Base-by-base conservation (phyloP, 2,797 vertebrate genomes). In the Macropodus opercularis region DNA sequence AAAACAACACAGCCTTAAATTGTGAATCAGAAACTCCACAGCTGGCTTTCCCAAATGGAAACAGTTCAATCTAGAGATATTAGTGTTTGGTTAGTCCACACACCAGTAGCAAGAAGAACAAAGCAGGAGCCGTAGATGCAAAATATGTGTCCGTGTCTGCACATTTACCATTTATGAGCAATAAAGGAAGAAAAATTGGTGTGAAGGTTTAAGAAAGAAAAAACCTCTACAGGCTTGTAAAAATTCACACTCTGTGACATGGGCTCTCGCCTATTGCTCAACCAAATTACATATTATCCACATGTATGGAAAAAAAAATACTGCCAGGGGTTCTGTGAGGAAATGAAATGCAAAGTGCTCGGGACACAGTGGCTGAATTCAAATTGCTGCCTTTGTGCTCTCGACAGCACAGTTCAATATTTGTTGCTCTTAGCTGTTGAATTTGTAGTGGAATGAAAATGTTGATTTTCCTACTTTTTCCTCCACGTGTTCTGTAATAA, bases 401-500 rank as follows among this genome's bases (percentile, higher is more conserved):
- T 24, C 32, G 3, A 52, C 8, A 35, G 11, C 23, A 43, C 24
- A 12, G 10, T 52, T 44, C 26, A 54, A 47, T 47, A 23, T 69
- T 17, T 63, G 38, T 63, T 58, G n/a, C 59, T 57, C 44, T 61
- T 36, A 64, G 64, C 35, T 38, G 43, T 66, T 65, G 23, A 57
- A 36, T 57, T 44, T 63, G 58, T 62, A n/a, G 62, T 21, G 19
- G 57, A 72, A 74, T 67, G 49, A 12, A 78, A 71, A 62, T 65
- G 51, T 29, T 36, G 55, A 43, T 59, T 75, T 75, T 63, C 61
- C 32, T 5, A 19, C 49, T 51, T 72, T 60, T 8, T 9, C 22
- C 4, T 44, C 40, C 21, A 17, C 34, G 29, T 69, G 62, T 74
- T 56, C 74, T 86, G 77, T 75, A 62, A 86, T 68, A 72, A 69